Evolutionary conservation across 64 coral and sea anemone species (phyloP).

Genomic region (Porites lutea): DNA sequence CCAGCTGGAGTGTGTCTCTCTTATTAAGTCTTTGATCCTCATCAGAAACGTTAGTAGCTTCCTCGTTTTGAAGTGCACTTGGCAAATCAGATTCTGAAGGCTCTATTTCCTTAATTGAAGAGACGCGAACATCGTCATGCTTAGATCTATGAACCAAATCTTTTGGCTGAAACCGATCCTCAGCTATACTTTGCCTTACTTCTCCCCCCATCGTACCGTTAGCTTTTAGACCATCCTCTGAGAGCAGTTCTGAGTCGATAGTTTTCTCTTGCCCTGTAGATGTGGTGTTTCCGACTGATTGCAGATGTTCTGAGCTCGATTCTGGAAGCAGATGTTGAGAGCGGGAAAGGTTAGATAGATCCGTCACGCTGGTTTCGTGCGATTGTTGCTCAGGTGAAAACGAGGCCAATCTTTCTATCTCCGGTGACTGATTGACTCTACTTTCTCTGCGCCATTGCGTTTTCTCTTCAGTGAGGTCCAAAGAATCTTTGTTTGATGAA

Average conservation of each 20-base stretch:
- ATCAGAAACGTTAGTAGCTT: not conserved
- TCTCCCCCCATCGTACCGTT: not conserved
- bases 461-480: not conserved
- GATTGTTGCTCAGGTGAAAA: not conserved
- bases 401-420: not conserved
- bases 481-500: not conserved
- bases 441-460: no score
- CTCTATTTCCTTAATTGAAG: not conserved
- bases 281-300: not conserved
- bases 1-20: not conserved
- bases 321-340: not conserved
- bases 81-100: not conserved
- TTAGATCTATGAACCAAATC: not conserved
- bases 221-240: not conserved
- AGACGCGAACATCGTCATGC: no score
- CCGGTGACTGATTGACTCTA: not conserved
- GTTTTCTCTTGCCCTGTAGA: not conserved
- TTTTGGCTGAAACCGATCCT: not conserved
- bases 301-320: not conserved
- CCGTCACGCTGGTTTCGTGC: not conserved
- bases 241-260: not conserved
- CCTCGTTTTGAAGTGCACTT: not conserved
- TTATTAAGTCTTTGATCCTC: not conserved
- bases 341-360: not conserved
- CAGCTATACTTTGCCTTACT: not conserved